A percentile compares a stretch with the other conserved stretches of the same genome.
These are phyloP conservation scores for Neodiprion lecontei DNA, from an alignment of 1,140 invertebrate species.

Conservation along the genomic window DNA sequence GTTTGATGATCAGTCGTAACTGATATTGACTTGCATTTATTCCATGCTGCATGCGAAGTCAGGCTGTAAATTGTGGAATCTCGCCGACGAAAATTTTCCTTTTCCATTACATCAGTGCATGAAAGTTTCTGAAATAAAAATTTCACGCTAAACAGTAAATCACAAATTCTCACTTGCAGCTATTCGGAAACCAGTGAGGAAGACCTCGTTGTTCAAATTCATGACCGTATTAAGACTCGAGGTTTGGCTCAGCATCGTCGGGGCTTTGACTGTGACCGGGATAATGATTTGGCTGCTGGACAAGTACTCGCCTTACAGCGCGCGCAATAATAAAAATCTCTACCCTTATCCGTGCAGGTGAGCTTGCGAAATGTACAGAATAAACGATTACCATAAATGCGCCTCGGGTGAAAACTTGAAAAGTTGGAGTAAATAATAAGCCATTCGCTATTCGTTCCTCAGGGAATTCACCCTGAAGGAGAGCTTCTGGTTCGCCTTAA, in stretches of 20 bases:
- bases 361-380: constrained; percentile 18
- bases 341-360: constrained; percentile 85
- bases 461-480: constrained; percentile 88
- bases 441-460: constrained; percentile 27
- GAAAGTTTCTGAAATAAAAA: constrained; percentile 16
- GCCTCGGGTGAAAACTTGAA: neutral
- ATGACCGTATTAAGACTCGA: constrained; percentile 88
- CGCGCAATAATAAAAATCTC: constrained; percentile 80
- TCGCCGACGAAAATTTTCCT: too few species aligned
- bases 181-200: constrained; percentile 81
- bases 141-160: neutral
- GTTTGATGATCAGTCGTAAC: too few species aligned
- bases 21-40: neutral
- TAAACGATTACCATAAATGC: neutral
- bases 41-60: too few species aligned
- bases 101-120: too few species aligned
- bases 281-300: constrained; percentile 89
- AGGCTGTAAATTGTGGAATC: too few species aligned
- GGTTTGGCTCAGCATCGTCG: constrained; percentile 89
- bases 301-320: constrained; percentile 88
- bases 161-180: constrained; percentile 62
- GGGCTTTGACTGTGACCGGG: constrained; percentile 80
- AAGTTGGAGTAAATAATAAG: neutral
- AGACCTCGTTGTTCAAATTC: constrained; percentile 89
- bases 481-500: constrained; percentile 93